A percentile compares a stretch with the other conserved stretches of the same genome.
phyloP scores from a whole-genome alignment of 2,797 vertebrate genomes.

The Thunnus albacares region DNA sequence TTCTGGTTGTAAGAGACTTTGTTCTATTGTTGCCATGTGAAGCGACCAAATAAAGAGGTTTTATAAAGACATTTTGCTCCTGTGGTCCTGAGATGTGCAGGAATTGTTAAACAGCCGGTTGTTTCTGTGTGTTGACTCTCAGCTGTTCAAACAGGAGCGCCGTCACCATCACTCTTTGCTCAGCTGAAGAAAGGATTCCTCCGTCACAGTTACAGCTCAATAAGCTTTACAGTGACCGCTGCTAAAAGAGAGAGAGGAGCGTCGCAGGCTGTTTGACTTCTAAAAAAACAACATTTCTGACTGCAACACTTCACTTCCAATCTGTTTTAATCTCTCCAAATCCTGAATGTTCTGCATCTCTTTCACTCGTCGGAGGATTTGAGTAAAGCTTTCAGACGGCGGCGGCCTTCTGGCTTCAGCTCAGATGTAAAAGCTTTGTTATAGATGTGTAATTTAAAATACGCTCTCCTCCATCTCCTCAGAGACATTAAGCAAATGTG shows the following conservation, averaged over 20 bases:
- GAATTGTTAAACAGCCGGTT: conserved; percentile 55
- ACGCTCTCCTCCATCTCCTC: conserved; percentile 51
- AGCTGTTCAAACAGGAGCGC: conserved; percentile 79
- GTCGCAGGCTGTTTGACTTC: conserved; percentile 1
- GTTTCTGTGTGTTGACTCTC: conserved; percentile 68
- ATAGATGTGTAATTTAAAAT: conserved; percentile 68
- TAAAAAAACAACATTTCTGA: conserved; percentile 19
- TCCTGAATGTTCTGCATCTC: conserved; percentile 41
- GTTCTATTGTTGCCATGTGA: background rate
- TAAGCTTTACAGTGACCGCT: conserved; percentile 41
- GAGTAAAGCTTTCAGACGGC: conserved; percentile 48
- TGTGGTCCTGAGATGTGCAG: conserved; percentile 42
- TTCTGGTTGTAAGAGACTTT: background rate
- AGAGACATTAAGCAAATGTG: conserved; percentile 74
- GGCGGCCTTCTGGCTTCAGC: conserved; percentile 37
- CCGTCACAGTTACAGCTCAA: conserved; percentile 53
- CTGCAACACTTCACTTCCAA: conserved; percentile 29
- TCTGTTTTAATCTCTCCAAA: conserved; percentile 58
- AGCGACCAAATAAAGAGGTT: conserved; percentile 32
- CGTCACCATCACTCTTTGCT: conserved; percentile 65
- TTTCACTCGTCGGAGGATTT: conserved; percentile 54
- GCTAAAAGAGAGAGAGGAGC: too few relatives aligned
- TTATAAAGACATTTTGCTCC: conserved; percentile 28
- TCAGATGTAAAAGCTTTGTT: conserved; percentile 66
- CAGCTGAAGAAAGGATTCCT: conserved; percentile 45